These are phyloP conservation scores for Eucera pruinosa DNA, from an alignment of 2,888 invertebrate species.

Conservation along the genomic window DNA sequence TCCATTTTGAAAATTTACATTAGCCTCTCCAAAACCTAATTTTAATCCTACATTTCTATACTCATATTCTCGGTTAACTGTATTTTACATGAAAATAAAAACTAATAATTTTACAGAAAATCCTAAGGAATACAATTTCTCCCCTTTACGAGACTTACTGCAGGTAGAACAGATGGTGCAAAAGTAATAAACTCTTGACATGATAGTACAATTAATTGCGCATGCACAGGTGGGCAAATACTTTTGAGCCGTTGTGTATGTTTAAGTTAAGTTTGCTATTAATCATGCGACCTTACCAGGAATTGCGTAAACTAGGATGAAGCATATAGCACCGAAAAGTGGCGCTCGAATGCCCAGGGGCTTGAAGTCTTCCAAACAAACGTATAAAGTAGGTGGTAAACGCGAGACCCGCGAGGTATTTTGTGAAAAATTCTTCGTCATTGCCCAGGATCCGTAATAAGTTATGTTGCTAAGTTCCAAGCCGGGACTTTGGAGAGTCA, in stretches of 20 bases:
- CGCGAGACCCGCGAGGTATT: slow-evolving; percentile 40
- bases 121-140: too few species aligned
- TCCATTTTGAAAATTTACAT: too few species aligned
- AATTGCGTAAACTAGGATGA: slow-evolving; percentile 90
- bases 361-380: slow-evolving; percentile 89
- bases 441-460: slow-evolving; percentile 57
- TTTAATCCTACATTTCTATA: too few species aligned
- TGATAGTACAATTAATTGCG: too few species aligned
- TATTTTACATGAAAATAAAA: too few species aligned
- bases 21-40: too few species aligned
- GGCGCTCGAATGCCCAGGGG: slow-evolving; percentile 86
- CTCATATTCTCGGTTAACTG: too few species aligned
- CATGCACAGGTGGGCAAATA: too few species aligned
- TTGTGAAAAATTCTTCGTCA: slow-evolving; percentile 49
- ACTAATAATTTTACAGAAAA: too few species aligned
- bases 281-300: slow-evolving; percentile 86
- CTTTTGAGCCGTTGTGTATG: too few species aligned
- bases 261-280: slow-evolving; percentile 7
- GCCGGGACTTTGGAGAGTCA: slow-evolving; percentile 70
- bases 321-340: slow-evolving; percentile 89
- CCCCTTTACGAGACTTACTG: too few species aligned
- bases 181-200: too few species aligned
- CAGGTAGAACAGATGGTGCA: not conserved
- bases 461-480: slow-evolving; percentile 70
- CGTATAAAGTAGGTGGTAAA: slow-evolving; percentile 83